A percentile compares a stretch with the other conserved stretches of the same genome.
Conservation (phyloP, 2,888 invertebrate species). For the Napeogenes inachia region DNA sequence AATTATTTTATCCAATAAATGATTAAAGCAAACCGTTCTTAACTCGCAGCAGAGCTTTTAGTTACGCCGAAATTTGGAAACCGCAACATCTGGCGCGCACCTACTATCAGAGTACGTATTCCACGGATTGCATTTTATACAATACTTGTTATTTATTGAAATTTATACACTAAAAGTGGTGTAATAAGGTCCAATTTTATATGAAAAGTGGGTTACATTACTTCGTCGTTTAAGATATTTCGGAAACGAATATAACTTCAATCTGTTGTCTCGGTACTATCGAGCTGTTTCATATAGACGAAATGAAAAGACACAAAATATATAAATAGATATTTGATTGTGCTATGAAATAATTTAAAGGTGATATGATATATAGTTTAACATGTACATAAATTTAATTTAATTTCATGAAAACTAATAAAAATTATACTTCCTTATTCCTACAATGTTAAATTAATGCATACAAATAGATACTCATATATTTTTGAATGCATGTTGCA, state of each 20-base stretch:
- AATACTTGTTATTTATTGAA: slow-evolving; percentile 40
- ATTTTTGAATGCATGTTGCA: too few species aligned
- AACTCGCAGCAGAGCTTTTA: slow-evolving; percentile 63
- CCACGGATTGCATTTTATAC: slow-evolving; percentile 65
- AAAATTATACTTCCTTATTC: too few species aligned
- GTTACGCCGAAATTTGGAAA: slow-evolving; percentile 67
- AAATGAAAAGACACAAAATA: slow-evolving; percentile 52
- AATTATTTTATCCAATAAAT: neutral
- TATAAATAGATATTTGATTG: slow-evolving; percentile 30
- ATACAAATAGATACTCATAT: too few species aligned
- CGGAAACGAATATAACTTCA: slow-evolving; percentile 50
- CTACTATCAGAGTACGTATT: slow-evolving; percentile 49
- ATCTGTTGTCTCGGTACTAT: slow-evolving; percentile 68
- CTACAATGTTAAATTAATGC: too few species aligned
- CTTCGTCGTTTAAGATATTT: slow-evolving; percentile 50
- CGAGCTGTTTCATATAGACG: slow-evolving; percentile 65
- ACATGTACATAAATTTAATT: too few species aligned
- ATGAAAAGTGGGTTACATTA: slow-evolving; percentile 32
- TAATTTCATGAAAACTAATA: too few species aligned
- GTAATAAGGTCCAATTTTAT: slow-evolving; percentile 37
- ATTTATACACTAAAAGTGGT: slow-evolving; percentile 32
- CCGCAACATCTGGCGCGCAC: slow-evolving; percentile 69
- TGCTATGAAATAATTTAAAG: too few species aligned
- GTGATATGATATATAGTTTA: too few species aligned
- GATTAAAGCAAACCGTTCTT: slow-evolving; percentile 41